These are phyloP conservation scores for Pseudomugil gertrudae DNA, from an alignment of 2,797 vertebrate genomes.

Conservation along the genomic window DNA sequence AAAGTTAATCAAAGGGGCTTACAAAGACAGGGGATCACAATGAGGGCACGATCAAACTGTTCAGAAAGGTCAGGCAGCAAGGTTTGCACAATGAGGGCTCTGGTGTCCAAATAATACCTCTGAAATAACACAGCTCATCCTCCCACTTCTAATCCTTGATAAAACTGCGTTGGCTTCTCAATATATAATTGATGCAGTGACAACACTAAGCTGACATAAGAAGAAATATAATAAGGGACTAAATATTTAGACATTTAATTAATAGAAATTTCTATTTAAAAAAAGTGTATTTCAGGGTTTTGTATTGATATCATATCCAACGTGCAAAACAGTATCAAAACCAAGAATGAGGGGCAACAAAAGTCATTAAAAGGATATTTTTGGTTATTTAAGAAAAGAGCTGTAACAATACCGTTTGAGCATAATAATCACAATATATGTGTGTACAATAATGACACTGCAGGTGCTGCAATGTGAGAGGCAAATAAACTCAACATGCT, in stretches of 20 bases:
- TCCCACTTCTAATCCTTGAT: constrained; percentile 92
- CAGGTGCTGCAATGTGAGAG: too few relatives aligned
- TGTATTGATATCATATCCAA: constrained; percentile 3
- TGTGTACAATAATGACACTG: too few relatives aligned
- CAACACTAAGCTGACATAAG: constrained; percentile 48
- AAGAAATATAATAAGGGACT: constrained; percentile 61
- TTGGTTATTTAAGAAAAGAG: background rate
- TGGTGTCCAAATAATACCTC: constrained; percentile 79
- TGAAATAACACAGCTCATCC: constrained; percentile 77
- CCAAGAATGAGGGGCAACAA: background rate
- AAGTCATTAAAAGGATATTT: background rate
- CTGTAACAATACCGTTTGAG: too few relatives aligned
- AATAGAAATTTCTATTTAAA: constrained; percentile 60
- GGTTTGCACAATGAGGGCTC: constrained; percentile 75
- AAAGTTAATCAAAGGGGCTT: constrained; percentile 90
- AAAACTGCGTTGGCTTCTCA: constrained; percentile 84
- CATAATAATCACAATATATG: too few relatives aligned
- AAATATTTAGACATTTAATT: constrained; percentile 64
- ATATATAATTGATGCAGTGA: constrained; percentile 80
- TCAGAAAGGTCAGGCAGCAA: constrained; percentile 73
- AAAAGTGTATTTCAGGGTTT: constrained; percentile 50
- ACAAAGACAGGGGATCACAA: constrained; percentile 85
- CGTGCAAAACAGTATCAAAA: too few relatives aligned
- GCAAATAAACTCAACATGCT: too few relatives aligned
- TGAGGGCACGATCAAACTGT: constrained; percentile 59